Evolutionary conservation across 2,113 vertebrate genomes (phyloP), one percentile per base, ranked within the genome.

Genomic region (Melanostigma gelatinosum): DNA sequence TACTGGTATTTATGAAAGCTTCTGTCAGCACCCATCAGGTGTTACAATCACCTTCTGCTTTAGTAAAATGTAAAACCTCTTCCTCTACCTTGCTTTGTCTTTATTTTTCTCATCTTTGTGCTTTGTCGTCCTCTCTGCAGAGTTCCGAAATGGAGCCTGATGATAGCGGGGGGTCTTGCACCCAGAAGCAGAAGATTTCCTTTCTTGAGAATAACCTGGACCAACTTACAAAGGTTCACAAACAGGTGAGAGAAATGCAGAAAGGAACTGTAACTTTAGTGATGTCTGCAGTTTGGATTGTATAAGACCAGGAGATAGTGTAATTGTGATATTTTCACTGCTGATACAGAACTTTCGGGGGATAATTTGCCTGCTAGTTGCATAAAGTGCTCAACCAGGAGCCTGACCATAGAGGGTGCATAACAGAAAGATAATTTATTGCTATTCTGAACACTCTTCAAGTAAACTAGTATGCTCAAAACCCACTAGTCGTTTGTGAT

Each of bases 141-240:
- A 97, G 96, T 95, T 95, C 96, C 95, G 97, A 98, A 94, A 95
- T 96, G 96, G 96, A 96, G 88, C 96, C 97, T 93, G 96, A 97
- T 95, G 96, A 97, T 95, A 97, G 95, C 92, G 97, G 96, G 95
- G 97, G 97, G 96, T 95, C 94, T 94, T 94, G 96, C 91, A 97
- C 96, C 92, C 97, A 98, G 96, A 98, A 97, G 85, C 97, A 97
- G 95, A 98, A 97, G 95, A 98, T 97, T 95, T 97, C 97, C 96
- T 97, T 97, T 97, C 97, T 97, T 96, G 97, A 97, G 92, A 97
- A 97, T 96, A 98, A 98, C 97, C 88, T 98, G 96, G 97, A 98
- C 93, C 97, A 98, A 91, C 97, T 98, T 97, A 97, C 96, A 96
- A 98, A 98, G 90, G 96, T 98, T 96, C 97, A 98, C 96, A 98